phyloP scores from a whole-genome alignment of 2,888 invertebrate species.

The Leucophora obtusa region DNA sequence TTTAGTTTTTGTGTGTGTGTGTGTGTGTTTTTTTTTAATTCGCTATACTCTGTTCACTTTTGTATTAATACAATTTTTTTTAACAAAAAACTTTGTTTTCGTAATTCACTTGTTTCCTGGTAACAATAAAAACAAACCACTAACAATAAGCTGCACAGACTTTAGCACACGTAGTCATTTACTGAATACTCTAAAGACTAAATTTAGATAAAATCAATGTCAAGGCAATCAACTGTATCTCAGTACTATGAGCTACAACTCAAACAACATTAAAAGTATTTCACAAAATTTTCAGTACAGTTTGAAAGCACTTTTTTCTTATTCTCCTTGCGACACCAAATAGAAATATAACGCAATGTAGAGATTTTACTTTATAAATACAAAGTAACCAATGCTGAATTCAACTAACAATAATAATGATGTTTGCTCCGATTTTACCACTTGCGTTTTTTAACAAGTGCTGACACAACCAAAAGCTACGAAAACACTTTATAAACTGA shows the following conservation, averaged over 20 bases:
- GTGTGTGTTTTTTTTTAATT: neutral
- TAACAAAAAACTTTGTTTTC: neutral
- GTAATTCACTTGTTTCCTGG: neutral
- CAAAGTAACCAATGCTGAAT: neutral
- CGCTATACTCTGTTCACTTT: neutral
- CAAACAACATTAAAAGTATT: neutral
- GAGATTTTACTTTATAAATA: neutral
- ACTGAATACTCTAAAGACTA: neutral
- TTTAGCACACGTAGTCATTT: neutral
- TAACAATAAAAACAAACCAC: conserved; percentile 2
- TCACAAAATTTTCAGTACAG: neutral
- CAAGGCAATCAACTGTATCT: conserved; percentile 42
- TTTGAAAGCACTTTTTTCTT: neutral
- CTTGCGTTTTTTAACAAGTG: conserved; percentile 24
- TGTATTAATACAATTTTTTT: neutral
- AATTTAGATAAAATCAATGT: conserved; percentile 50
- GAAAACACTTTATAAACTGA: conserved; percentile 62
- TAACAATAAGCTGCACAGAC: neutral
- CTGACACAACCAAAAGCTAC: conserved; percentile 60
- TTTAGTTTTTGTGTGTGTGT: neutral
- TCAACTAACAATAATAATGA: neutral
- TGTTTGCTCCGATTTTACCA: neutral
- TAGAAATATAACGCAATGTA: neutral
- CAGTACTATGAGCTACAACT: neutral
- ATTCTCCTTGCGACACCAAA: neutral